phyloP scores from a whole-genome alignment of 2,888 invertebrate genomes.

The Hemistola chrysoprasaria region DNA sequence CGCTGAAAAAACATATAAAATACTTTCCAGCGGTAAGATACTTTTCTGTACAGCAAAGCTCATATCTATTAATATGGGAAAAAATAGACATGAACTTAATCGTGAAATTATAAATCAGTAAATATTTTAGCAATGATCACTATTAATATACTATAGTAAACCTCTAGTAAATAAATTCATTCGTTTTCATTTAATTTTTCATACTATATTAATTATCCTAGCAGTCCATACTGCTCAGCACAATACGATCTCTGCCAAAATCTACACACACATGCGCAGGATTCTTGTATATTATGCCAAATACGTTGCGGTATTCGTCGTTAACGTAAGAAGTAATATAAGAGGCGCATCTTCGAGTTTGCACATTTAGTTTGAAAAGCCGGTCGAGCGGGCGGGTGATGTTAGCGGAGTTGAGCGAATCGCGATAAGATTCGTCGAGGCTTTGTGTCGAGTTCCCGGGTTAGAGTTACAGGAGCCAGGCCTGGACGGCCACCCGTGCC shows the following conservation, averaged over 20 bases:
- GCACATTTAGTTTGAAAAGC: constrained; percentile 79
- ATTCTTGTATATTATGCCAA: constrained; percentile 69
- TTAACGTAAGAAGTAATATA: constrained; percentile 81
- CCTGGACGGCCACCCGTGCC: constrained; percentile 67
- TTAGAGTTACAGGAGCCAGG: constrained; percentile 32
- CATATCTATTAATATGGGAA: too few species aligned
- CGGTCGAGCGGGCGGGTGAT: constrained; percentile 73
- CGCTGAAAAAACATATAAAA: too few species aligned
- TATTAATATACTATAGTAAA: too few species aligned
- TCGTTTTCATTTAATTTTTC: too few species aligned
- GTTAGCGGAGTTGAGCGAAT: constrained; percentile 50
- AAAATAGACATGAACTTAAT: too few species aligned
- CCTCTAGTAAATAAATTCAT: too few species aligned
- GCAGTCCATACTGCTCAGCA: constrained; percentile 12
- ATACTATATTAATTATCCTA: too few species aligned
- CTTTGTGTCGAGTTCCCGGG: constrained; percentile 33
- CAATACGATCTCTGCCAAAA: constrained; percentile 47
- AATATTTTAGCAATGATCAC: too few species aligned
- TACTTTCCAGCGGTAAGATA: too few species aligned
- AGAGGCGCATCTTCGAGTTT: constrained; percentile 80
- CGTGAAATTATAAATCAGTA: too few species aligned
- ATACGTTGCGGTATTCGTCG: constrained; percentile 77
- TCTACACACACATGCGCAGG: constrained; percentile 57
- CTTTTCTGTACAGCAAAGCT: too few species aligned
- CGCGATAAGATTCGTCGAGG: constrained; percentile 42